Percentiles rank a stretch among this genome's conserved stretches.
Evolutionary conservation across 2,888 invertebrate genomes (phyloP).

Genomic region (Gibbula magus): DNA sequence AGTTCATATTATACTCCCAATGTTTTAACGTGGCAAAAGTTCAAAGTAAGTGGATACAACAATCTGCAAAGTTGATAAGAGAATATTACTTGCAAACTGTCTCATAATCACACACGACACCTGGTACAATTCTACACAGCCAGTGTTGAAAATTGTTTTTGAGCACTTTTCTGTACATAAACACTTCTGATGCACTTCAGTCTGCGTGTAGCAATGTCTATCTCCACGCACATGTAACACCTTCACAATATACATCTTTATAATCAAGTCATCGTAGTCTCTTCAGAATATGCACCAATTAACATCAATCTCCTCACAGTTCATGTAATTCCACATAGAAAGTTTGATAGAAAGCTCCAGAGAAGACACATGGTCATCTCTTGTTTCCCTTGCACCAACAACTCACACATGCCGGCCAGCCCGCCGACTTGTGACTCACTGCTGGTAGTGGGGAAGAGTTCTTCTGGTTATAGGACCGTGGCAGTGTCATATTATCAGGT

Average conservation of each 20-base stretch:
- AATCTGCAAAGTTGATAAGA: background rate
- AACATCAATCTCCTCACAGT: background rate
- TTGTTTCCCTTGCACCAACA: background rate
- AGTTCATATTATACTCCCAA: background rate
- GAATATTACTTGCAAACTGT: background rate
- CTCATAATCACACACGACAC: slow-evolving; percentile 6
- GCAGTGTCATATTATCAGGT: background rate
- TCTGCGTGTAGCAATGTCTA: background rate
- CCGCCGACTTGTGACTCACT: background rate
- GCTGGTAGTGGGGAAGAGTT: background rate
- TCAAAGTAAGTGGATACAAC: slow-evolving; percentile 2
- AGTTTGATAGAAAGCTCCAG: slow-evolving; percentile 9
- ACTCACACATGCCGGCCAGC: background rate
- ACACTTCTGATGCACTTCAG: background rate
- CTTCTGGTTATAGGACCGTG: background rate
- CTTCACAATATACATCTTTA: slow-evolving; percentile 7
- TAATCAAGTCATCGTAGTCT: too few relatives aligned
- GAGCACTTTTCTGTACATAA: slow-evolving; percentile 21
- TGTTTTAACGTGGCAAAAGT: background rate
- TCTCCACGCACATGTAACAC: background rate
- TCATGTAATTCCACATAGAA: slow-evolving; percentile 9
- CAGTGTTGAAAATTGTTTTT: slow-evolving; percentile 4
- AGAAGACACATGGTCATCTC: background rate
- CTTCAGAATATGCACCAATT: slow-evolving; percentile 10
- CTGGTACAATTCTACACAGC: slow-evolving; percentile 18